Conservation (phyloP, 2,888 invertebrate genomes). For the Drosophila sordidapex region DNA sequence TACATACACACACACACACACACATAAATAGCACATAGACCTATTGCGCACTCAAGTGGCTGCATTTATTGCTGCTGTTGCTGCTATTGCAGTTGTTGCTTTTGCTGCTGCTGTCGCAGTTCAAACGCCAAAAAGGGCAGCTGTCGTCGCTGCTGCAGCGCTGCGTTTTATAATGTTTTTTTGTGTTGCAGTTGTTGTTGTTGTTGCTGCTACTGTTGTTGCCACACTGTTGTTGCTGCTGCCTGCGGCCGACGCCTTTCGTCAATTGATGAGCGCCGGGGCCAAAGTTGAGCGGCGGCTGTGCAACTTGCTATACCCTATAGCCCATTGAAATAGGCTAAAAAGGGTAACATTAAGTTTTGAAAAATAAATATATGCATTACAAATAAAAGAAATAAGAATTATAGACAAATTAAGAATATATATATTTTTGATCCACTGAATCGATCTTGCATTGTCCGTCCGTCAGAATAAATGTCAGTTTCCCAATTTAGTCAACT, state of each 20-base stretch:
- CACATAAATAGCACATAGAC: conserved; percentile 26
- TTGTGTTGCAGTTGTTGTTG: conserved; percentile 22
- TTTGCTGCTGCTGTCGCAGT: conserved; percentile 50
- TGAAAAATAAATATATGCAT: background rate
- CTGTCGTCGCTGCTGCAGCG: conserved; percentile 37
- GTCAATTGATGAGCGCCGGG: conserved; percentile 50
- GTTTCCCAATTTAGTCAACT: background rate
- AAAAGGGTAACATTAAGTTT: background rate
- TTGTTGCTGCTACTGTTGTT: conserved; percentile 32
- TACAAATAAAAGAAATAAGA: background rate
- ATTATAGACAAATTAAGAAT: background rate
- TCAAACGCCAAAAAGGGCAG: conserved; percentile 58
- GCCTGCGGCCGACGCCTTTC: conserved; percentile 43
- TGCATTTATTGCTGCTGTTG: conserved; percentile 52
- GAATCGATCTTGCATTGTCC: background rate
- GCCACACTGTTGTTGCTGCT: conserved; percentile 14
- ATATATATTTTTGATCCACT: background rate
- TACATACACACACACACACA: conserved; percentile 28
- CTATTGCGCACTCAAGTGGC: conserved; percentile 71
- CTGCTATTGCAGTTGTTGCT: conserved; percentile 30
- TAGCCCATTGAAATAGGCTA: background rate
- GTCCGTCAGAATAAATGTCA: background rate
- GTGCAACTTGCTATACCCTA: conserved; percentile 17
- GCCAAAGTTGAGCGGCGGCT: conserved; percentile 50
- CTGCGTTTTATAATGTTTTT: conserved; percentile 42